Conservation (phyloP, 2,797 vertebrate genomes). For the Sebastolobus alascanus region DNA sequence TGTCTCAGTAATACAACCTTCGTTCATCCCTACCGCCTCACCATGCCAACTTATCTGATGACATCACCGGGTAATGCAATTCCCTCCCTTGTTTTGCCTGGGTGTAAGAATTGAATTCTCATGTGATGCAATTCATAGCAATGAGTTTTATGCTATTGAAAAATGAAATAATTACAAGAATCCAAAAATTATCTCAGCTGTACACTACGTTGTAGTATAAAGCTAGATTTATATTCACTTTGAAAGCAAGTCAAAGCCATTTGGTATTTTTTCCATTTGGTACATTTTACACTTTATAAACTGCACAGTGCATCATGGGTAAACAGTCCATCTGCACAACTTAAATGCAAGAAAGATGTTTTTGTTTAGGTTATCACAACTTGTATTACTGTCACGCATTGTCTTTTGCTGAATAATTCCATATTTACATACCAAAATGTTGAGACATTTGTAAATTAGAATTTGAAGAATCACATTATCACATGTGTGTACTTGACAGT, state of each 20-base stretch:
- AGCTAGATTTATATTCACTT: slow-evolving; percentile 48
- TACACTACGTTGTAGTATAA: slow-evolving; percentile 49
- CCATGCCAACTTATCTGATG: slow-evolving; percentile 82
- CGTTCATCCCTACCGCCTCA: slow-evolving; percentile 62
- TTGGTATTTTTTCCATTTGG: not conserved
- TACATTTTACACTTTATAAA: slow-evolving; percentile 2
- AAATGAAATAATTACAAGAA: slow-evolving; percentile 73
- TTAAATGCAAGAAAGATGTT: not conserved
- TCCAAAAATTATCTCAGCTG: slow-evolving; percentile 61
- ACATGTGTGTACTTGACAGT: slow-evolving; percentile 5
- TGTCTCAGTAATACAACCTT: slow-evolving; percentile 76
- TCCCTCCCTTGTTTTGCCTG: slow-evolving; percentile 70
- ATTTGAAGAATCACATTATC: not conserved
- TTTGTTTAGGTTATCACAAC: not conserved
- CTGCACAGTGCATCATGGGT: not conserved
- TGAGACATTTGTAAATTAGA: not conserved
- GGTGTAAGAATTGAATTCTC: slow-evolving; percentile 76
- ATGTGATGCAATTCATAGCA: slow-evolving; percentile 86
- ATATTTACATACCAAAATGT: not conserved
- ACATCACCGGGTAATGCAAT: slow-evolving; percentile 84
- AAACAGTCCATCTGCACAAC: not conserved
- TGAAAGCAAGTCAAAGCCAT: slow-evolving; percentile 35
- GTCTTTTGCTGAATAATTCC: not conserved
- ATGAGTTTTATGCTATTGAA: slow-evolving; percentile 71
- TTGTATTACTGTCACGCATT: not conserved